Conservation (phyloP, 1,140 invertebrate species). For the Zaprionus tsacasi region DNA sequence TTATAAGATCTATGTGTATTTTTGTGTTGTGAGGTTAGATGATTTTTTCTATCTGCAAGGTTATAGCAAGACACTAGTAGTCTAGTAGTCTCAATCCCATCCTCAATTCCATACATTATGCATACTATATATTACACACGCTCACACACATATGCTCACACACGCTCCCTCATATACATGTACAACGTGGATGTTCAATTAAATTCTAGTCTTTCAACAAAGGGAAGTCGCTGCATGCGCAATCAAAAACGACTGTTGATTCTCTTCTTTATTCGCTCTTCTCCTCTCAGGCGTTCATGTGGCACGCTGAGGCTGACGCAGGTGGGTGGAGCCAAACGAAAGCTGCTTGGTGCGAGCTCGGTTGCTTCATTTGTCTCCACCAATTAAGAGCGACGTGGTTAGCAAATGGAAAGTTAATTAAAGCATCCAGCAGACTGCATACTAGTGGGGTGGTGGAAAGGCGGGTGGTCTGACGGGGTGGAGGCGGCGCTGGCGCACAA, state of each 20-base stretch:
- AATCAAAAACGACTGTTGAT: constrained; percentile 1
- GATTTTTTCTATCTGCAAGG: too few species aligned
- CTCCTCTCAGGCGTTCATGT: neutral
- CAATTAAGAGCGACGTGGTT: constrained; percentile 61
- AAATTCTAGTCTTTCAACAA: neutral
- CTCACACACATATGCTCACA: neutral
- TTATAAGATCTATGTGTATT: too few species aligned
- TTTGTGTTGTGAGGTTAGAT: too few species aligned
- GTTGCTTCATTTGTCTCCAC: constrained; percentile 29
- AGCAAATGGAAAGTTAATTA: constrained; percentile 66
- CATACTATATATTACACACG: neutral
- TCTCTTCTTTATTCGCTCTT: neutral
- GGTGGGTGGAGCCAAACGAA: constrained; percentile 16
- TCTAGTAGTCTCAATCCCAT: too few species aligned
- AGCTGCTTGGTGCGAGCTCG: neutral
- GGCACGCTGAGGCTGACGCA: neutral
- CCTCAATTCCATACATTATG: too few species aligned
- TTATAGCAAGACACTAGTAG: too few species aligned
- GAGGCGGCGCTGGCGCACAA: constrained; percentile 61
- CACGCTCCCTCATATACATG: neutral
- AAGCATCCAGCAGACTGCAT: constrained; percentile 36
- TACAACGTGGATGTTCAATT: neutral
- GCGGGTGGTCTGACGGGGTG: constrained; percentile 1
- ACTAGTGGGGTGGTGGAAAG: neutral
- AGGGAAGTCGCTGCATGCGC: neutral